Evolutionary conservation across 2,888 invertebrate genomes (phyloP).

Genomic region (Spilosoma lubricipeda): DNA sequence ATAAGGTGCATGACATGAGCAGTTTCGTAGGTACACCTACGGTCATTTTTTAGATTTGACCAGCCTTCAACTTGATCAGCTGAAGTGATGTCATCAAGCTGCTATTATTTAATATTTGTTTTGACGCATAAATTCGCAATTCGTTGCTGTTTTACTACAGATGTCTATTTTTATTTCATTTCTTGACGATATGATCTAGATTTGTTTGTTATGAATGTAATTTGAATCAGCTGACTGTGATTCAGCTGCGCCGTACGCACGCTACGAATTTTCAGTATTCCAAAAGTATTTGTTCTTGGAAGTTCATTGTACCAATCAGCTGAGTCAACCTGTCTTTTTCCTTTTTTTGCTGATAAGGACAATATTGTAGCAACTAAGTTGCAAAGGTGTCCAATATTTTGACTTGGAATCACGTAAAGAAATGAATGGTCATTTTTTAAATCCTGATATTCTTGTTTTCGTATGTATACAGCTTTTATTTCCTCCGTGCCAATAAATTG

Average conservation of each 20-base stretch:
- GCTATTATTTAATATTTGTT: constrained; percentile 69
- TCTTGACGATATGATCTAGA: constrained; percentile 26
- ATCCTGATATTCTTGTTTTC: constrained; percentile 34
- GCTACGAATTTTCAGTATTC: constrained; percentile 61
- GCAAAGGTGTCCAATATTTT: constrained; percentile 66
- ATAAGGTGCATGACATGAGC: constrained; percentile 45
- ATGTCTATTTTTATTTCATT: constrained; percentile 23
- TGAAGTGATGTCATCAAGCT: constrained; percentile 77
- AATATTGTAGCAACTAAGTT: constrained; percentile 70
- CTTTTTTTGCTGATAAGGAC: constrained; percentile 57
- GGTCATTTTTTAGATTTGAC: constrained; percentile 64
- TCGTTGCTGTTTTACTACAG: constrained; percentile 40
- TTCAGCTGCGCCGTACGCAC: constrained; percentile 56
- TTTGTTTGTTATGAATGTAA: constrained; percentile 32
- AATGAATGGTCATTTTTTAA: constrained; percentile 50
- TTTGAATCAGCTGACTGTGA: constrained; percentile 59
- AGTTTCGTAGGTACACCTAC: constrained; percentile 63
- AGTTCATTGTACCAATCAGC: constrained; percentile 80
- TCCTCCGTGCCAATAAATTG: constrained; percentile 50
- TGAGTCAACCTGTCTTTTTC: constrained; percentile 73
- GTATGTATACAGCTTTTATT: constrained; percentile 44
- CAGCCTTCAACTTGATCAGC: constrained; percentile 83
- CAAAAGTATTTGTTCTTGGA: constrained; percentile 66
- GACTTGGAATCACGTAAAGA: constrained; percentile 60
- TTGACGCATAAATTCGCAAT: constrained; percentile 48